phyloP scores from a whole-genome alignment of 92 coral and sea anemone genomes.

The Phymanthus crucifer region DNA sequence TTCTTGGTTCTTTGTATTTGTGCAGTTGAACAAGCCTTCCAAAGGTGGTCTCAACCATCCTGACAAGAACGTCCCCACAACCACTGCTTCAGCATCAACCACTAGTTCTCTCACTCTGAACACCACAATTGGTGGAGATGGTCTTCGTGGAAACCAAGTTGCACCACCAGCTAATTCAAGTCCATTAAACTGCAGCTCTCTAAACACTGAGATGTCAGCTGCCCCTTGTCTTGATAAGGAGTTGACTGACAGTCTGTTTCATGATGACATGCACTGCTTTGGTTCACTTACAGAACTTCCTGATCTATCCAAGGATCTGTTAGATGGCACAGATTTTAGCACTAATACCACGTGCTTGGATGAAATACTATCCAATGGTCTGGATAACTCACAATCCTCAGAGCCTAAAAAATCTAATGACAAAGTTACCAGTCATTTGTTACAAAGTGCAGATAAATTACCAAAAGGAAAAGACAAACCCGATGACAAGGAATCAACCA shows the following conservation, averaged over 20 bases:
- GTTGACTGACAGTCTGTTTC: slow-evolving; percentile 19
- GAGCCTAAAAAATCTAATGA: neutral
- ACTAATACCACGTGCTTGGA: slow-evolving; percentile 12
- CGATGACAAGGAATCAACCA: neutral
- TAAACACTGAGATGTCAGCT: slow-evolving; percentile 34
- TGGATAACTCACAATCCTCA: neutral
- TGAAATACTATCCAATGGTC: slow-evolving; percentile 25
- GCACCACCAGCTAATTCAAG: slow-evolving; percentile 75
- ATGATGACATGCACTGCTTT: slow-evolving; percentile 19
- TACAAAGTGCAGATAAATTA: neutral
- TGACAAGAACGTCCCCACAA: slow-evolving; percentile 38
- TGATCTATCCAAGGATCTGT: slow-evolving; percentile 12
- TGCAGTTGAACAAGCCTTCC: slow-evolving; percentile 32
- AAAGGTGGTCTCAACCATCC: slow-evolving; percentile 52
- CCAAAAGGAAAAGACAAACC: slow-evolving; percentile 28
- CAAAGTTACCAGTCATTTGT: slow-evolving; percentile 1
- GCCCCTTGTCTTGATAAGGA: slow-evolving; percentile 2
- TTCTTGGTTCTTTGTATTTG: neutral
- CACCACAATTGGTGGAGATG: slow-evolving; percentile 65
- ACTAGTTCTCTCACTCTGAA: slow-evolving; percentile 40
- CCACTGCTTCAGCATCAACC: slow-evolving; percentile 49
- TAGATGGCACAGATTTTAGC: slow-evolving; percentile 10
- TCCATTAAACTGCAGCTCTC: slow-evolving; percentile 44
- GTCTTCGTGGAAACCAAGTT: slow-evolving; percentile 77
- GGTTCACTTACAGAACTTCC: slow-evolving; percentile 17